These are phyloP conservation scores for Drosophila antonietae DNA, from an alignment of 2,888 invertebrate species.

Conservation along the genomic window DNA sequence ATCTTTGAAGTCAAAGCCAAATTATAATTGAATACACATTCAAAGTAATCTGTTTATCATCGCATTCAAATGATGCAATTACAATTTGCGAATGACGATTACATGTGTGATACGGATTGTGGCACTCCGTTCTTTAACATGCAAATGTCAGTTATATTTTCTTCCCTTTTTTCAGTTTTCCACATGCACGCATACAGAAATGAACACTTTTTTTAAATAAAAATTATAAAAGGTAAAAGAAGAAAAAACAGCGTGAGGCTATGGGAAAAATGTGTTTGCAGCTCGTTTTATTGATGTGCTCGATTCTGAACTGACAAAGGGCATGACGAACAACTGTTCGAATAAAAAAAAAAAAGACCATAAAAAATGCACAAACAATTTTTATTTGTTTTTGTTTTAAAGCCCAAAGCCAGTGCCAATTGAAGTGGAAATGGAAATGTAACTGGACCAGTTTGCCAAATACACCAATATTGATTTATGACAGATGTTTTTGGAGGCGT, in stretches of 20 bases:
- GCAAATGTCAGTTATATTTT: constrained; percentile 42
- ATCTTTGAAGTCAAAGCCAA: constrained; percentile 11
- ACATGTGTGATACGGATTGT: constrained; percentile 24
- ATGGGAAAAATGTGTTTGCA: constrained; percentile 57
- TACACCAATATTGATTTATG: constrained; percentile 68
- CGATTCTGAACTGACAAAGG: constrained; percentile 60
- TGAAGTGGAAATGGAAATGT: constrained; percentile 27
- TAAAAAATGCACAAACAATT: constrained; percentile 3
- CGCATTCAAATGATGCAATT: constrained; percentile 37
- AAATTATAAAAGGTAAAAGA: constrained; percentile 14
- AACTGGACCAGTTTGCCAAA: constrained; percentile 26
- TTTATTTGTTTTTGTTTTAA: constrained; percentile 11
- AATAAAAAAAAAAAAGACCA: constrained; percentile 17
- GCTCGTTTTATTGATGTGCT: constrained; percentile 58
- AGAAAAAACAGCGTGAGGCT: constrained; percentile 20
- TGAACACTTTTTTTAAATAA: background rate
- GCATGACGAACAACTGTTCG: constrained; percentile 61
- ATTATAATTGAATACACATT: constrained; percentile 37
- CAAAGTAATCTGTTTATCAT: constrained; percentile 13
- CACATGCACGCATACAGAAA: constrained; percentile 27
- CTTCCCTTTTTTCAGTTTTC: background rate
- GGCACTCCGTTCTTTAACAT: constrained; percentile 43
- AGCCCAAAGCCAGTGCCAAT: constrained; percentile 13
- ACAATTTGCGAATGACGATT: constrained; percentile 23
- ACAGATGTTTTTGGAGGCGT: constrained; percentile 49